These are phyloP conservation scores for Atta cephalotes DNA, from an alignment of 1,140 invertebrate genomes.

Conservation along the genomic window DNA sequence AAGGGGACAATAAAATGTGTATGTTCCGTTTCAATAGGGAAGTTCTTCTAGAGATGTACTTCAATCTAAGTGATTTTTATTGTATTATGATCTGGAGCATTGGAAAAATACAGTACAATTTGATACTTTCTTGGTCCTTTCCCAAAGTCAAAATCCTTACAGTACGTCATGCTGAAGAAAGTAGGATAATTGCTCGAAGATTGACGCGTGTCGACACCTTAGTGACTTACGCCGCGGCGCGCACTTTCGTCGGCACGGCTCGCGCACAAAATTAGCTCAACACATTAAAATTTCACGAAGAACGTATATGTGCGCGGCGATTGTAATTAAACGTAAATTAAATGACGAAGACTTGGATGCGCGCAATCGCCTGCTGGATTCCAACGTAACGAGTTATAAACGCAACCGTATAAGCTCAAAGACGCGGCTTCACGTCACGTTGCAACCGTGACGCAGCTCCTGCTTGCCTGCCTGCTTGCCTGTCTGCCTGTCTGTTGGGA, in stretches of 20 bases:
- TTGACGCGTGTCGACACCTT: background rate
- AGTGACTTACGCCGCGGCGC: background rate
- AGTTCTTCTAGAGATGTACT: no score
- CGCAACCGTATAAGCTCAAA: conserved; percentile 31
- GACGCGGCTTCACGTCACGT: background rate
- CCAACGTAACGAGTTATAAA: conserved; percentile 44
- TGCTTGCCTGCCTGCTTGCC: background rate
- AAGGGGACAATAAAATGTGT: no score
- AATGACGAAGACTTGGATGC: conserved; percentile 25
- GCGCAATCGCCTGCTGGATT: conserved; percentile 30
- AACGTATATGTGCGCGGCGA: background rate
- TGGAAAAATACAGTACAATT: no score
- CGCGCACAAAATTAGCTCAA: conserved; percentile 17
- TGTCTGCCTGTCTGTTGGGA: conserved; percentile 13
- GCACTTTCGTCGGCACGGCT: background rate
- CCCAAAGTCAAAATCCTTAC: no score
- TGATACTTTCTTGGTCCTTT: no score
- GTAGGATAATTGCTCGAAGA: background rate
- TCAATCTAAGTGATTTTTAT: no score
- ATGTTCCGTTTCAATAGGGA: no score
- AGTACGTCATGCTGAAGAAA: background rate
- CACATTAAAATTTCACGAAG: conserved; percentile 21
- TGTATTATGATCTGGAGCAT: no score
- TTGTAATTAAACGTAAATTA: conserved; percentile 61
- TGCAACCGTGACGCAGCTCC: conserved; percentile 23